Percentiles rank a stretch among this genome's conserved stretches.
These are phyloP conservation scores for Cosmia trapezina DNA, from an alignment of 2,888 invertebrate genomes.

Conservation along the genomic window DNA sequence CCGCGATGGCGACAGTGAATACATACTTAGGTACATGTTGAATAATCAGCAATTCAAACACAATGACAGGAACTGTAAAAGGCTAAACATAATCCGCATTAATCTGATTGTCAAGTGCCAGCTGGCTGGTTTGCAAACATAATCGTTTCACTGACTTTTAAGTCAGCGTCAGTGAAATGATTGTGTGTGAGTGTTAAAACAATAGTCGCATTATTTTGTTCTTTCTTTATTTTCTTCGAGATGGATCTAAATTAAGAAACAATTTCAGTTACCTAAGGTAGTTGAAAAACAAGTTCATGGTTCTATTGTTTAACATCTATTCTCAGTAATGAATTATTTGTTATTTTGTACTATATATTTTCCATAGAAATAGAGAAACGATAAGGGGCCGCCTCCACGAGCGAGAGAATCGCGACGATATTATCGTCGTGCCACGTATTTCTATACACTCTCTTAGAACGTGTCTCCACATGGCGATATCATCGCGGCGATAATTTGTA, in stretches of 20 bases:
- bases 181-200: no score
- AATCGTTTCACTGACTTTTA: neutral
- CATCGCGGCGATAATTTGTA: no score
- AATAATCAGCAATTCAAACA: neutral
- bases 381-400: no score
- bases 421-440: no score
- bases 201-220: neutral
- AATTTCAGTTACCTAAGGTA: no score
- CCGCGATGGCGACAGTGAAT: no score
- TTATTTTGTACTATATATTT: neutral
- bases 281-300: neutral
- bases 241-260: neutral
- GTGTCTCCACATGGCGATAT: no score
- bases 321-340: neutral
- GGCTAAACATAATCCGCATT: conserved; percentile 33
- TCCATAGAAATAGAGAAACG: neutral
- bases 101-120: conserved; percentile 43
- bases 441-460: no score
- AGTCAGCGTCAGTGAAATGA: no score
- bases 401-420: no score
- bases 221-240: neutral
- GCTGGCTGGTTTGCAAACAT: conserved; percentile 18
- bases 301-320: neutral
- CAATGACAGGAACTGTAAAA: conserved; percentile 22
- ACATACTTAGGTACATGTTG: no score